Base-by-base conservation (phyloP, 1,140 invertebrate genomes). In the Agrypnia vestita region DNA sequence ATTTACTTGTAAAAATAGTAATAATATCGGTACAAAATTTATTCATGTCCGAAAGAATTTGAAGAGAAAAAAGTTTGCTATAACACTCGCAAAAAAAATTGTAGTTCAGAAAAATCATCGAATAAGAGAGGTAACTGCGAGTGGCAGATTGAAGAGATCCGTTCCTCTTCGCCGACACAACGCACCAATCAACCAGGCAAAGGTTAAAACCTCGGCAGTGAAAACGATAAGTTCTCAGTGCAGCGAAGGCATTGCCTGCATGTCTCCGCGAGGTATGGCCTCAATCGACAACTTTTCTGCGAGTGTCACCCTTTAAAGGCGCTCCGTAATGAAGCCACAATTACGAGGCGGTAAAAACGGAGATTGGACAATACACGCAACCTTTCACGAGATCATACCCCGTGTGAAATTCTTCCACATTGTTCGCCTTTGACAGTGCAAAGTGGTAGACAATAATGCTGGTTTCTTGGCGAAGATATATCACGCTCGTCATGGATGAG, bases 381-480 rank as follows among this genome's bases (percentile, higher is more conserved):
- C 61, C 62, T 78, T 67, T 78, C 61, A 55, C 46, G 47, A 69
- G 76, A 78, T 69, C 46, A 78, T 69, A 69, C 47, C 15, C 15
- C 64, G 67, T 78, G 76, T 56, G 76, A 78, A 71, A 72, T 49
- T 71, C 64, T 49, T 43, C 19, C 4, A n/a, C 64, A 78, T 78
- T 78, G 76, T 78, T 71, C 21, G 19, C 47, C 15, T 35, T 62
- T 35, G 46, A 53, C 76, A 49, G 46, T 64, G 56, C 44, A 17
- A 51, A 64, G 67, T 59, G 62, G 46, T 44, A 78, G 55, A 78
- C 64, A 78, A n/a, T n/a, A n/a, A 78, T 59, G 55, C 61, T 11
- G 35, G 43, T 47, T 21, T 47, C 12, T 64, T 53, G 35, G 56
- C 25, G n/a, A 47, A 47, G 43, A 49, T 76, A 47, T 46, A 61